Conservation (phyloP, 2,113 vertebrate species). For the Potamarius usumacintae region DNA sequence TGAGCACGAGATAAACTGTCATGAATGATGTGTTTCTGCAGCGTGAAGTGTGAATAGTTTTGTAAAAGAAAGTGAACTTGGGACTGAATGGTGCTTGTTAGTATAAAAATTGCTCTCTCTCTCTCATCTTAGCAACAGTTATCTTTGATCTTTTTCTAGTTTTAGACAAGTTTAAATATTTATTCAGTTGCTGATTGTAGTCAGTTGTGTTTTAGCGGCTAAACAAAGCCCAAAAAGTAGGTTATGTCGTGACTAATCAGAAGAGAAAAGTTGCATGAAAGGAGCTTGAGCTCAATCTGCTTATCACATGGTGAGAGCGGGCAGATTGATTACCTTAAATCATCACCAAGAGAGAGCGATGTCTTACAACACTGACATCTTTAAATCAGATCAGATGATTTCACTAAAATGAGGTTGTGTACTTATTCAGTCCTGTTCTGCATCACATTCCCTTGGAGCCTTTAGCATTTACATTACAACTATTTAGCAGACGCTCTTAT, state of each 20-base stretch:
- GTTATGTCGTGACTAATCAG: not conserved
- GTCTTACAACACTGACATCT: not conserved
- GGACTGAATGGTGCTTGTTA: not conserved
- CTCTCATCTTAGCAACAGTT: not conserved
- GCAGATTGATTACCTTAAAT: not conserved
- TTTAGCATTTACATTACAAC: too few species aligned
- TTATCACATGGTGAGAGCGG: not conserved
- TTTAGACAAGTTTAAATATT: constrained; percentile 14
- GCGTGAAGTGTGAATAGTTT: not conserved
- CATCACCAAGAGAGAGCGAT: not conserved
- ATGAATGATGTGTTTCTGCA: not conserved
- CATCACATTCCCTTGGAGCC: too few species aligned
- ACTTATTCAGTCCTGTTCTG: not conserved
- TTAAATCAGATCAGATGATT: constrained; percentile 8
- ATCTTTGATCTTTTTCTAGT: constrained; percentile 20
- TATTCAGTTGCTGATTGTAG: constrained; percentile 10
- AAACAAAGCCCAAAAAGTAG: not conserved
- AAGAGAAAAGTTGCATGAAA: not conserved
- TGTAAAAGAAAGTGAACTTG: not conserved
- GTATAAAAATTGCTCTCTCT: not conserved
- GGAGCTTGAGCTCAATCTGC: not conserved
- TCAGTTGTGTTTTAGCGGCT: not conserved
- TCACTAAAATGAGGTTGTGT: not conserved
- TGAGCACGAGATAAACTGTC: constrained; percentile 5
- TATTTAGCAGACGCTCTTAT: too few species aligned